phyloP scores from a whole-genome alignment of 2,113 vertebrate species.

The Hydropotes inermis region DNA sequence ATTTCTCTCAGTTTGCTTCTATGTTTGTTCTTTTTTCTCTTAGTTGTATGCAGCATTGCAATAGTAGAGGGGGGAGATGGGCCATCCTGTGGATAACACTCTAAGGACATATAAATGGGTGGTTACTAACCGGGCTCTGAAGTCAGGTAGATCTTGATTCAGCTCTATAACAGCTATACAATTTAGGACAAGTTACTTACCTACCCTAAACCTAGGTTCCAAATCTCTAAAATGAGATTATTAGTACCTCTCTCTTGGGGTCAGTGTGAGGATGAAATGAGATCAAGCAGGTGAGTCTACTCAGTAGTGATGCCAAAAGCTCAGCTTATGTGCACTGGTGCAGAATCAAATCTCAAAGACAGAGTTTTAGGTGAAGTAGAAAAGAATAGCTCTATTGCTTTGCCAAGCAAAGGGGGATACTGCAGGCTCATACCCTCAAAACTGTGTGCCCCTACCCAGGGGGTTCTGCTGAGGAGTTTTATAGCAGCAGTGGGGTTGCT shows the following conservation, averaged over 20 bases:
- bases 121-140: not conserved
- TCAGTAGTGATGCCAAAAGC: not conserved
- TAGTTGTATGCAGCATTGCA: not conserved
- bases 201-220: not conserved
- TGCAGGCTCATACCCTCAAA: not conserved
- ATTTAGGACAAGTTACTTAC: not conserved
- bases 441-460: not conserved
- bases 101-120: not conserved
- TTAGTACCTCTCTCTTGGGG: not conserved
- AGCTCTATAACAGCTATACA: not conserved
- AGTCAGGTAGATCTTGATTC: not conserved
- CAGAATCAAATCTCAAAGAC: not conserved
- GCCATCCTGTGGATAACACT: not conserved
- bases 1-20: not conserved
- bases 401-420: not conserved
- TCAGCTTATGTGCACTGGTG: not conserved
- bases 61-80: not conserved
- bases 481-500: not conserved
- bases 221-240: not conserved
- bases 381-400: not conserved
- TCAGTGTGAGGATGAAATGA: not conserved
- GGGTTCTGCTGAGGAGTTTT: not conserved
- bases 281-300: not conserved
- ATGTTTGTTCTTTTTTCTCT: not conserved
- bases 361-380: not conserved